phyloP scores from a whole-genome alignment of 2,113 vertebrate genomes.

The Danio rerio region DNA sequence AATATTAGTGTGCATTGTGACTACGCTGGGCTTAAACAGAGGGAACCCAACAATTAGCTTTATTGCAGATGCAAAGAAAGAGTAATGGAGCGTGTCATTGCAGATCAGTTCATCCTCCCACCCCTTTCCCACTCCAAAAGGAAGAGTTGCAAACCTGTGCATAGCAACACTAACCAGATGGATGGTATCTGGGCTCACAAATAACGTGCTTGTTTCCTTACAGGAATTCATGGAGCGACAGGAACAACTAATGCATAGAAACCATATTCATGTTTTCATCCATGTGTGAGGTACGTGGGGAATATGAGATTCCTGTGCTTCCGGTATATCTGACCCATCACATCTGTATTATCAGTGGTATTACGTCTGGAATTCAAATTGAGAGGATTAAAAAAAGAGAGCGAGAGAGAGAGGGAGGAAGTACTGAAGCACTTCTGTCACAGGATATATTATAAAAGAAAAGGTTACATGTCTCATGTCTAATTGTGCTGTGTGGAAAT shows the following conservation, averaged over 20 bases:
- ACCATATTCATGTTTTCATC: not conserved
- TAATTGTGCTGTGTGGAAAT: constrained; percentile 30
- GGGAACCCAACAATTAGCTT: constrained; percentile 69
- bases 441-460: constrained; percentile 14
- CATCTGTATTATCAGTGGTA: not conserved
- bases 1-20: constrained; percentile 35
- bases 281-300: not conserved
- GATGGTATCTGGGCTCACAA: not conserved
- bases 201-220: constrained; percentile 12
- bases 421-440: not conserved
- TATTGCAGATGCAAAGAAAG: constrained; percentile 74
- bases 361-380: not conserved
- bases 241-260: not conserved
- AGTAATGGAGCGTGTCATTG: constrained; percentile 73
- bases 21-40: constrained; percentile 54
- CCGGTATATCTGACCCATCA: not conserved
- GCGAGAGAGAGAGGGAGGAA: not conserved
- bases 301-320: not conserved
- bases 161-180: not conserved
- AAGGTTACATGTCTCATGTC: constrained; percentile 38
- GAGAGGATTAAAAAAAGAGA: not conserved
- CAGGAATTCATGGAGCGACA: not conserved
- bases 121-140: constrained; percentile 28
- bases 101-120: constrained; percentile 70
- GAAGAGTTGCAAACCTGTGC: constrained; percentile 18